Evolutionary conservation across 2,113 vertebrate species (phyloP), one percentile per base, ranked within the genome.

Genomic region (Erpornis zantholeuca): DNA sequence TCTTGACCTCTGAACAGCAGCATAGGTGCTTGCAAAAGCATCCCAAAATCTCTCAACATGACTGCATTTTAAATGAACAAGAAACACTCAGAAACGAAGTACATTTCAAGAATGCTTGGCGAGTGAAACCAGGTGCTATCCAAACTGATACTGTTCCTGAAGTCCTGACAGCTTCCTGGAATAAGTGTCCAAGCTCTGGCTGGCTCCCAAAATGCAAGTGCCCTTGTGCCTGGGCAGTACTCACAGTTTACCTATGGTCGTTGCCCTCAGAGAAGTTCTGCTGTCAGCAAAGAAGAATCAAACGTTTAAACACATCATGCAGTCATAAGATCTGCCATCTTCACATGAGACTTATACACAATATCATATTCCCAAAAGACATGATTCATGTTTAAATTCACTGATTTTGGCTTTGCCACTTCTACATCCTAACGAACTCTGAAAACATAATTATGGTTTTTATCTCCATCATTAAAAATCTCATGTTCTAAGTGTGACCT

Each of bases 291-390:
- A 88, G 50, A 82, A 47, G 22, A 69, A 56, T 31, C 61, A 52
- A 52, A 47, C 19, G 6, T 47, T 82, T 36, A 56, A 78, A 45
- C 1, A 7, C 2, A 12, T 45, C 8, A n/a, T 7, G 11, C 61
- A 61, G 36, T 56, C 20, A 5, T 15, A 36, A 60, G 56, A 38
- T 44, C 57, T 86, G 9, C n/a, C 16, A 6, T 22, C 8, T 52
- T 86, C 27, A n/a, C 45, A 28, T 0, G 0, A 72, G 75, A 13
- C 3, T 23, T 17, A 36, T 2, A 54, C 8, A 44, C 11, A 38
- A 13, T 17, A 40, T 14, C 7, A 11, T 22, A 24, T 44, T 44
- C 47, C 35, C 33, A 85, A 49, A 64, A 42, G 5, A 42, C 12
- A 28, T 9, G 10, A 40, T 23, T 82, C 21, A 13, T 28, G 7